Evolutionary conservation across 2,797 vertebrate genomes (phyloP).

Genomic region (Pipistrellus nathusii): DNA sequence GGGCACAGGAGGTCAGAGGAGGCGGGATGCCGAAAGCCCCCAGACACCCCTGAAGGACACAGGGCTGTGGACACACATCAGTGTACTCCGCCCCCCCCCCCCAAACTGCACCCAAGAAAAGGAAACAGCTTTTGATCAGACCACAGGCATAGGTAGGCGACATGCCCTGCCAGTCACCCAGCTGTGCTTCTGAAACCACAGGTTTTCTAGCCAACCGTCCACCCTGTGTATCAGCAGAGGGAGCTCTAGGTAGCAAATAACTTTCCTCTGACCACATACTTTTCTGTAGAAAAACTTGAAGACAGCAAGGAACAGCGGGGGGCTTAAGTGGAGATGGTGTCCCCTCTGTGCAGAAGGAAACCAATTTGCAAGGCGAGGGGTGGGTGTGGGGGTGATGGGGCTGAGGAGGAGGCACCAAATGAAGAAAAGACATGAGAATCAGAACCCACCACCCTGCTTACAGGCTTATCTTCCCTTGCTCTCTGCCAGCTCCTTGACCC

Average conservation of each 20-base stretch:
- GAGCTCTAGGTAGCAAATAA: conserved; percentile 77
- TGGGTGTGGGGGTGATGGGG: too few relatives aligned
- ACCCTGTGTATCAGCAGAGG: conserved; percentile 73
- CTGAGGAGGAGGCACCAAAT: not conserved
- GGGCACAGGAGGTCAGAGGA: not conserved
- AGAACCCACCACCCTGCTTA: not conserved
- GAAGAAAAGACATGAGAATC: not conserved
- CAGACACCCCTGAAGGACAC: accelerated
- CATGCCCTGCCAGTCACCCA: not conserved
- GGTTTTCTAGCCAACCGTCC: not conserved
- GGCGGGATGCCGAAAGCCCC: not conserved
- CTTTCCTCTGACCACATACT: not conserved
- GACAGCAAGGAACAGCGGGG: not conserved
- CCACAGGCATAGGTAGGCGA: not conserved
- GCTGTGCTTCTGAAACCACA: not conserved
- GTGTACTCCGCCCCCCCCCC: not conserved
- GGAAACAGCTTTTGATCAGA: not conserved
- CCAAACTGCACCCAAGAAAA: not conserved
- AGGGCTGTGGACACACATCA: not conserved
- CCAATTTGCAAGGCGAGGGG: not conserved
- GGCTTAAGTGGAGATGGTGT: not conserved
- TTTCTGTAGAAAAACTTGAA: not conserved
- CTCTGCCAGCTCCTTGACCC: too few relatives aligned
- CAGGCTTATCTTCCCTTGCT: not conserved
- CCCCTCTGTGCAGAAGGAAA: not conserved